These are phyloP conservation scores for Phymorhynchus buccinoides DNA, from an alignment of 1,140 invertebrate species.

Conservation along the genomic window DNA sequence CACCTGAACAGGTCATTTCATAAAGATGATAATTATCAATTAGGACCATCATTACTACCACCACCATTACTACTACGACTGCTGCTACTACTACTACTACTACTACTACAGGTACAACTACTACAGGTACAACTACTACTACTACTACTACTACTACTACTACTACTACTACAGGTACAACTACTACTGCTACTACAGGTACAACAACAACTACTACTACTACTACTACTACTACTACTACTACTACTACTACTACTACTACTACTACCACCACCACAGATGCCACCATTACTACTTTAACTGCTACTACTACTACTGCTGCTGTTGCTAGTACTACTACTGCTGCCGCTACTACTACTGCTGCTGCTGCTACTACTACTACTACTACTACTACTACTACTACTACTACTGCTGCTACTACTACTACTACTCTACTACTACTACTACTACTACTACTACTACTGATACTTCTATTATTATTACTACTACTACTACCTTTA, in stretches of 20 bases:
- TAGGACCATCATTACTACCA: no score
- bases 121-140: not conserved
- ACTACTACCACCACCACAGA: not conserved
- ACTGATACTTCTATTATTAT: no score
- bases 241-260: constrained; percentile 25
- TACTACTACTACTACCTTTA: no score
- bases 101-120: not conserved
- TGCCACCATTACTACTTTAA: not conserved
- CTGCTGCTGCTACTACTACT: not conserved
- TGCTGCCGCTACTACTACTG: not conserved
- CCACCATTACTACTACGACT: no score
- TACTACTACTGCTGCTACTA: no score
- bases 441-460: no score
- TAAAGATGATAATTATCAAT: no score
- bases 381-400: no score
- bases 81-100: not conserved
- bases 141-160: not conserved
- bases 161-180: not conserved
- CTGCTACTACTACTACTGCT: not conserved
- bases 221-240: constrained; percentile 18
- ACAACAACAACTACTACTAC: not conserved
- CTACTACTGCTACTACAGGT: not conserved
- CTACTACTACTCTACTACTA: no score
- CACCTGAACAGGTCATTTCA: no score
- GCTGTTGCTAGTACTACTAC: not conserved